Base-by-base conservation (phyloP, 92 coral and sea anemone species). In the Diadumene lineata region DNA sequence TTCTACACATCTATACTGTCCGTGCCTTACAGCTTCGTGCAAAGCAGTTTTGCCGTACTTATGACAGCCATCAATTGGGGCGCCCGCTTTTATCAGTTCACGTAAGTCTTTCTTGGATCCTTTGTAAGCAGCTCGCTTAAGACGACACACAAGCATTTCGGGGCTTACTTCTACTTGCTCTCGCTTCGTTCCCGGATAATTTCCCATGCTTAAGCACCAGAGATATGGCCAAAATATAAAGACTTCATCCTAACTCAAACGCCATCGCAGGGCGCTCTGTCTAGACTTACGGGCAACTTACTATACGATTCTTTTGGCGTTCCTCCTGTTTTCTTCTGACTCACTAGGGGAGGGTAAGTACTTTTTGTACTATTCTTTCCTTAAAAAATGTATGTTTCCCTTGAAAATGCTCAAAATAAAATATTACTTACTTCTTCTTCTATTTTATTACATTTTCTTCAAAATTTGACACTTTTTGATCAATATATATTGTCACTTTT, bases 1-100 rank as follows among this genome's bases (percentile, higher is more conserved):
- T 81, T 91, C 94, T 56, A 96, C 97, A 81, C 99, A 96, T 76
- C 93, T 79, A 77, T 80, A 92, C 81, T 92, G 96, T 60, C 99
- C 99, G 80, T 90, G 97, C 61, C 99, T 85, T 58, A 93, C 99
- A 31, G 99, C 99, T 80, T 96, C 94, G 84, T 96, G 99, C 50
- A 96, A 87, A 32, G 99, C 99, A 68, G 99, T 92, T 81, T 96
- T 96, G 73, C 99, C 99, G 76, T 89, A 92, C 82, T 89, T 92
- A 56, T 93, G 97, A 73, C 97, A 96, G 19, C 97, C 99, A 85
- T 96, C 96, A 50, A 96, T 87, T 44, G 94, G 90, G 34, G 97
- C 99, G 69, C 99, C 99, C 68, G 97, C 97, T 84, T 89, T 92
- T 64, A 96, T 81, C 62, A 96, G 80, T 72, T 92, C 92, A 76